Conservation (phyloP, 2,113 vertebrate genomes). For the Mobula hypostoma region DNA sequence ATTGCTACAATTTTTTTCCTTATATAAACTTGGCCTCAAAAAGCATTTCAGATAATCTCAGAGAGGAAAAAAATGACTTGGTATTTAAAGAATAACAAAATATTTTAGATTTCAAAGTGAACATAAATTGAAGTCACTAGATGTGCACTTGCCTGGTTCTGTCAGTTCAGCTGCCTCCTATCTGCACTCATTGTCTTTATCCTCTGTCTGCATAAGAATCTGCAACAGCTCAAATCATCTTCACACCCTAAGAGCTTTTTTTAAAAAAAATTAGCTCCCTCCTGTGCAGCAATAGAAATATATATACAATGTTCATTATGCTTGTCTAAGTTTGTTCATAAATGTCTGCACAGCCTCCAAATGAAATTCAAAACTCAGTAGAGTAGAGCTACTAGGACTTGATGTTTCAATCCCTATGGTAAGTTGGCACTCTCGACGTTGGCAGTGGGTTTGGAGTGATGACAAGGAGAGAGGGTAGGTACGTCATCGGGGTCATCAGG, state of each 20-base stretch:
- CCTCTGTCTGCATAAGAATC: background rate
- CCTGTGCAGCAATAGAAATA: background rate
- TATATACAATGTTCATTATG: background rate
- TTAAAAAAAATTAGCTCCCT: background rate
- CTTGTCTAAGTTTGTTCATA: background rate
- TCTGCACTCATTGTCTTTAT: background rate
- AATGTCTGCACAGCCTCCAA: background rate
- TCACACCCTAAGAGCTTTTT: background rate
- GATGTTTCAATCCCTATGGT: too few relatives aligned
- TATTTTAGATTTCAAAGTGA: background rate
- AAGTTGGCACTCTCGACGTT: too few relatives aligned
- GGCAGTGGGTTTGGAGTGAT: too few relatives aligned
- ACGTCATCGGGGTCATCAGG: too few relatives aligned
- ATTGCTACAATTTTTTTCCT: background rate
- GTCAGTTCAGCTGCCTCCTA: background rate
- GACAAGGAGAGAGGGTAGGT: too few relatives aligned
- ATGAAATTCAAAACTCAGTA: background rate
- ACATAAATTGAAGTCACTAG: background rate
- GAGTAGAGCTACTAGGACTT: too few relatives aligned
- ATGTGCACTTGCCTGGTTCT: background rate
- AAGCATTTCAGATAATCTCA: constrained; percentile 8
- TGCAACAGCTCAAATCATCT: background rate
- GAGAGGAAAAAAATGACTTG: background rate
- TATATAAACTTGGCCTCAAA: background rate
- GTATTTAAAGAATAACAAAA: background rate